Conservation (phyloP, 1,140 invertebrate genomes). For the Drosophila albomicans region DNA sequence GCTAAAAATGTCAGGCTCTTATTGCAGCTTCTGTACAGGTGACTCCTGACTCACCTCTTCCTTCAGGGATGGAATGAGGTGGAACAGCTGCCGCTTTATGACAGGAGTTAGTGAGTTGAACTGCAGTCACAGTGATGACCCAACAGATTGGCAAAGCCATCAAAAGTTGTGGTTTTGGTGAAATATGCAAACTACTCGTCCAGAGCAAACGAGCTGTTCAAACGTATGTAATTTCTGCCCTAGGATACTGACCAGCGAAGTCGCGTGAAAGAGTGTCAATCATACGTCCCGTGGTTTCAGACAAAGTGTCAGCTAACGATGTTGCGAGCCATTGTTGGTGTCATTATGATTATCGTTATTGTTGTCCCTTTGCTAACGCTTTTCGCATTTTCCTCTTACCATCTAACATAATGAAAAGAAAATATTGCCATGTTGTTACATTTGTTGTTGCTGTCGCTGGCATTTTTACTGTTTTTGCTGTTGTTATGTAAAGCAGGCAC, state of each 20-base stretch:
- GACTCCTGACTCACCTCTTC: not conserved
- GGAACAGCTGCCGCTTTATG: slow-evolving; percentile 1
- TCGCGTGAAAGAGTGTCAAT: slow-evolving; percentile 58
- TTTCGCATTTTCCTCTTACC: not conserved
- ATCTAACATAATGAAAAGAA: slow-evolving; percentile 57
- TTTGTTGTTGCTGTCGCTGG: slow-evolving; percentile 52
- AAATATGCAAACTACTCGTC: slow-evolving; percentile 8
- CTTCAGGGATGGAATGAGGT: not conserved
- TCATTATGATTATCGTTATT: slow-evolving; percentile 49
- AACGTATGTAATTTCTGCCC: not conserved
- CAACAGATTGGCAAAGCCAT: slow-evolving; percentile 9
- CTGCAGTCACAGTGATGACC: slow-evolving; percentile 2
- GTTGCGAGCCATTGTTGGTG: slow-evolving; percentile 21
- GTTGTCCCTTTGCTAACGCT: slow-evolving; percentile 4
- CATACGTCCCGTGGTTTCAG: slow-evolving; percentile 19
- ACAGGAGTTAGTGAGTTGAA: slow-evolving; percentile 7
- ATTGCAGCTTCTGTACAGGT: slow-evolving; percentile 29
- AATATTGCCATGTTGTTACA: slow-evolving; percentile 42
- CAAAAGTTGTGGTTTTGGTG: slow-evolving; percentile 8
- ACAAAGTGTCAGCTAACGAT: slow-evolving; percentile 5
- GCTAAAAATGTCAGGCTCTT: slow-evolving; percentile 48
- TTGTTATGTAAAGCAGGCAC: slow-evolving; percentile 36
- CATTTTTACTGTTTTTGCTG: slow-evolving; percentile 40
- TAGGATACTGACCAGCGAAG: slow-evolving; percentile 5
- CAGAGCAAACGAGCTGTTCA: not conserved